Conservation (phyloP, 1,140 invertebrate species). For the Lineus longissimus region DNA sequence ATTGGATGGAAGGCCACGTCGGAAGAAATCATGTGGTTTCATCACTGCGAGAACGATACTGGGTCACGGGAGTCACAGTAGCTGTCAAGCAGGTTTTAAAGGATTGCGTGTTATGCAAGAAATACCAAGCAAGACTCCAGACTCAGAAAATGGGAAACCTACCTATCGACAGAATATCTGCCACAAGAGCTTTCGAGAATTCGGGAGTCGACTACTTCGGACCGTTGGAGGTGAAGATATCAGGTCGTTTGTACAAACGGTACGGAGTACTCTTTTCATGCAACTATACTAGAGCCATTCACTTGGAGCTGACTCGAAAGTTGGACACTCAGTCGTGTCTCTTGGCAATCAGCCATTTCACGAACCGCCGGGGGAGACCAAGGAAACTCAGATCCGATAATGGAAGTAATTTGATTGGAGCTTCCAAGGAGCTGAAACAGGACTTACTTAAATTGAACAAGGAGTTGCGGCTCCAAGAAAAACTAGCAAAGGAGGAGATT, state of each 20-base stretch:
- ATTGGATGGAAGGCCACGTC: slow-evolving; percentile 5
- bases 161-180: not conserved
- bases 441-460: not conserved
- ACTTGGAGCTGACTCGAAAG: not conserved
- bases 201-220: slow-evolving; percentile 4
- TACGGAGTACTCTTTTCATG: slow-evolving; percentile 4
- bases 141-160: not conserved
- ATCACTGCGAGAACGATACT: not conserved
- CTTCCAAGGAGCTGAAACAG: not conserved
- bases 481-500: not conserved
- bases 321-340: slow-evolving; percentile 6
- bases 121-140: not conserved
- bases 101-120: not conserved
- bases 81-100: not conserved
- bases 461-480: not conserved
- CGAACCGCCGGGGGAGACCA: not conserved
- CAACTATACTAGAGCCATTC: slow-evolving; percentile 1
- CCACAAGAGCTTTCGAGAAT: not conserved
- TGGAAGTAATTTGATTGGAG: not conserved
- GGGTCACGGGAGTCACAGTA: not conserved
- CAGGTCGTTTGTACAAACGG: not conserved
- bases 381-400: not conserved
- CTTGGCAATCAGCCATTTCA: not conserved
- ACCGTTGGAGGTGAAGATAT: not conserved
- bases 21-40: not conserved